A percentile compares a stretch with the other conserved stretches of the same genome.
Evolutionary conservation across 2,113 vertebrate species (phyloP).

Genomic region (Osmerus eperlanus): DNA sequence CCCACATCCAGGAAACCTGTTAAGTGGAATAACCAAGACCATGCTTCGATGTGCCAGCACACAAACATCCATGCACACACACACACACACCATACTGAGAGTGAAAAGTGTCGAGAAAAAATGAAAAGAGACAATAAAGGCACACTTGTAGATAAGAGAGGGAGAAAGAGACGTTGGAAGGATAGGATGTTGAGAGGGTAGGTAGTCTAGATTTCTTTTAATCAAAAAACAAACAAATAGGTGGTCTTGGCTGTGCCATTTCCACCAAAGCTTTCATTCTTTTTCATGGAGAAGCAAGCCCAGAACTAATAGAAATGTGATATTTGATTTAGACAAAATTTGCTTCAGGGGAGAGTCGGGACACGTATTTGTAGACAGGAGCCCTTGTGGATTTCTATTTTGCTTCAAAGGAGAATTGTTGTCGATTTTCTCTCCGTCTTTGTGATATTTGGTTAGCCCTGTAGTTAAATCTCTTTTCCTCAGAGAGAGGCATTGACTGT

Average conservation of each 20-base stretch:
- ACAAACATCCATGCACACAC: background rate
- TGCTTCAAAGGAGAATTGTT: constrained; percentile 20
- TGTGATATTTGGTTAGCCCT: background rate
- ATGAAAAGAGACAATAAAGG: background rate
- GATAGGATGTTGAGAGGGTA: background rate
- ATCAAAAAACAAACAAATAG: constrained; percentile 6
- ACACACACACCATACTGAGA: background rate
- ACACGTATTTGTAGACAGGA: constrained; percentile 10
- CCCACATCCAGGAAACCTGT: constrained; percentile 15
- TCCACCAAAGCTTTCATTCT: constrained; percentile 17
- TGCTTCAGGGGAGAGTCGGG: constrained; percentile 10
- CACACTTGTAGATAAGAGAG: background rate
- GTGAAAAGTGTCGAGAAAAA: background rate
- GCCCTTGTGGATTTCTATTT: constrained; percentile 5
- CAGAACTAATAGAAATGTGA: constrained; percentile 16
- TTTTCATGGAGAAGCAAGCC: constrained; percentile 11
- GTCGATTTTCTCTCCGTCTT: background rate
- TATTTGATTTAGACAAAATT: constrained; percentile 23
- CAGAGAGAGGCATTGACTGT: background rate
- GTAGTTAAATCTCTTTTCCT: background rate
- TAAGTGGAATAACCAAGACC: constrained; percentile 10
- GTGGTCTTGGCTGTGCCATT: constrained; percentile 7
- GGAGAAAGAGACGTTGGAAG: background rate
- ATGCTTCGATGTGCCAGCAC: background rate
- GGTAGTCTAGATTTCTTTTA: background rate